A percentile compares a stretch with the other conserved stretches of the same genome.
Evolutionary conservation across 2,888 invertebrate genomes (phyloP).

Genomic region (Sussaba pulchella): DNA sequence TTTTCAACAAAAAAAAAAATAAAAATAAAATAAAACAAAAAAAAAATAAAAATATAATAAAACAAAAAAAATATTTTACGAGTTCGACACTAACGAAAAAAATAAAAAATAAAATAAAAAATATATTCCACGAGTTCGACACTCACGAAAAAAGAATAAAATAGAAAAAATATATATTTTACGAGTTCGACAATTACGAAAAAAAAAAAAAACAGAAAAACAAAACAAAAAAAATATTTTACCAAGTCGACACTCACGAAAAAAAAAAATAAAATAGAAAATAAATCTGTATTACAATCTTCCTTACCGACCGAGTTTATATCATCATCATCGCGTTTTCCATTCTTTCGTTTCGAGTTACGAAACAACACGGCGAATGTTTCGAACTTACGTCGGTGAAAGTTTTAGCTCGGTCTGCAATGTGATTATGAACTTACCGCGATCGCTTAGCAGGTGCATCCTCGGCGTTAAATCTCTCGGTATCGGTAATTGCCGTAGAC

Average conservation of each 20-base stretch:
- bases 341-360: too few relatives aligned
- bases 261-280: neutral
- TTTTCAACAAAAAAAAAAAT: too few relatives aligned
- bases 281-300: conserved; percentile 11
- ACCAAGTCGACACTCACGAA: conserved; percentile 5
- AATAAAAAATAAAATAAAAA: neutral
- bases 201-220: neutral
- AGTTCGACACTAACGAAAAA: neutral
- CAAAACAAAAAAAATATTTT: neutral
- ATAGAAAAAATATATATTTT: conserved; percentile 38
- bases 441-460: conserved; percentile 85
- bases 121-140: neutral
- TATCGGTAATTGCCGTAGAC: conserved; percentile 80
- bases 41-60: too few relatives aligned
- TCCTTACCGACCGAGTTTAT: too few relatives aligned
- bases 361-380: neutral
- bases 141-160: conserved; percentile 5
- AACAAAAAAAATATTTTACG: too few relatives aligned
- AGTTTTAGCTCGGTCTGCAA: neutral
- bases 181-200: too few relatives aligned
- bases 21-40: too few relatives aligned
- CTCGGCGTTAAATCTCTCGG: conserved; percentile 84
- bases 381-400: neutral
- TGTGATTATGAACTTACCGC: conserved; percentile 84
- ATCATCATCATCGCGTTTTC: too few relatives aligned